Percentiles rank a stretch among this genome's conserved stretches.
These are phyloP conservation scores for Philotrypesis tridentata DNA, from an alignment of 1,140 invertebrate species.

Conservation along the genomic window DNA sequence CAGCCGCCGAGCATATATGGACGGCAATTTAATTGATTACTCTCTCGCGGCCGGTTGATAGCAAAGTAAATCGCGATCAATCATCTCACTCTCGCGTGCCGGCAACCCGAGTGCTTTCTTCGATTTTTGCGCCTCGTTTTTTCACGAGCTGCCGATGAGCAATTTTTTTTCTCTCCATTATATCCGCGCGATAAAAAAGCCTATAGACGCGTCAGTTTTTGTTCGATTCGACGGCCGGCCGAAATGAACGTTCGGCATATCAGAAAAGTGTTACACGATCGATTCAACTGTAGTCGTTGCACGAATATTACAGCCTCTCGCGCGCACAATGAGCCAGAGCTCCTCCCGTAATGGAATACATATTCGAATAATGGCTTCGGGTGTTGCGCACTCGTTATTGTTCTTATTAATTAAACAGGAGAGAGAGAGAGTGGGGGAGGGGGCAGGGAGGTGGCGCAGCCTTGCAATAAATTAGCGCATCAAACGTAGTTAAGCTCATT, in stretches of 20 bases:
- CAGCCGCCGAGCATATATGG: too few species aligned
- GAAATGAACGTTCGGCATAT: too few species aligned
- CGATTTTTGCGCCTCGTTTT: not conserved
- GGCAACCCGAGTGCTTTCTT: not conserved
- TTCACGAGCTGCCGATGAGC: not conserved
- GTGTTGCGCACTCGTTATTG: not conserved
- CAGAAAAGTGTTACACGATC: too few species aligned
- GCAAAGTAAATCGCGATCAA: not conserved
- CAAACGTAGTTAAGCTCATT: constrained; percentile 20
- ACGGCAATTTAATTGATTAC: not conserved
- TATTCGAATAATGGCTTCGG: not conserved
- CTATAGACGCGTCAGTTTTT: too few species aligned
- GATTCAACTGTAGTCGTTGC: too few species aligned
- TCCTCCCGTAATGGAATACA: not conserved
- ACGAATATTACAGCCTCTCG: too few species aligned
- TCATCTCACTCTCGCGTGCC: not conserved
- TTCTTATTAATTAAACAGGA: constrained; percentile 8
- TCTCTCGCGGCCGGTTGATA: not conserved
- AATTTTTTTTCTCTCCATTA: not conserved
- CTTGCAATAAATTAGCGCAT: not conserved
- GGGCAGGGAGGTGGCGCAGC: too few species aligned
- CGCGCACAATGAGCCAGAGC: not conserved
- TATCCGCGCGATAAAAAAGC: not conserved
- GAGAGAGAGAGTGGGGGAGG: too few species aligned
- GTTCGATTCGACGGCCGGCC: too few species aligned